Evolutionary conservation across 2,113 vertebrate species (phyloP).

Genomic region (Salvator merianae): DNA sequence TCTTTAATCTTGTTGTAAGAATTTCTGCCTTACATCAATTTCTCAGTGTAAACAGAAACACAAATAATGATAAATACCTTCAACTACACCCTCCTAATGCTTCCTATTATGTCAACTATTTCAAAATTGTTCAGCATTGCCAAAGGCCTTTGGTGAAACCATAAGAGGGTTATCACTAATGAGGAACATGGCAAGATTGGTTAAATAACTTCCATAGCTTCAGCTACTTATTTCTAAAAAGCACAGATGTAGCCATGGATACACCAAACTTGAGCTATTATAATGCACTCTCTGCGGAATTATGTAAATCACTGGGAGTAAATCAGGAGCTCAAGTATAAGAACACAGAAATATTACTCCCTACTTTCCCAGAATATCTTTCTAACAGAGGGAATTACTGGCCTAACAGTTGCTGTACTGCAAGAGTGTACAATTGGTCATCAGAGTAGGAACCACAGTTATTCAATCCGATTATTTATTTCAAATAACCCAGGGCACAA

Average conservation of each 20-base stretch:
- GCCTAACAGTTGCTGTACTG: background rate
- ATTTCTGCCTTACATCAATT: background rate
- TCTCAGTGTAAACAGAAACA: background rate
- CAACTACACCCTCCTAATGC: background rate
- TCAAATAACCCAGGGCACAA: too few species aligned
- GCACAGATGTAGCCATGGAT: background rate
- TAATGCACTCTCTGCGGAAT: background rate
- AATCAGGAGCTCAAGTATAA: background rate
- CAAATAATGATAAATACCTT: background rate
- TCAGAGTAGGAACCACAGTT: too few species aligned
- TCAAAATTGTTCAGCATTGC: background rate
- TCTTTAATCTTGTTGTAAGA: too few species aligned
- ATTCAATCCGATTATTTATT: too few species aligned
- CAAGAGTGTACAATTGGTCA: too few species aligned
- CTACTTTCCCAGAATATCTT: background rate
- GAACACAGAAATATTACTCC: background rate
- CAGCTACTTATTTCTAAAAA: background rate
- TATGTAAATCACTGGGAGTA: background rate
- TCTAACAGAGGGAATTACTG: background rate
- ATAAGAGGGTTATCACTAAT: background rate
- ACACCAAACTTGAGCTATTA: background rate
- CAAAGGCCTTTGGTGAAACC: background rate
- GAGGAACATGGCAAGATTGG: background rate
- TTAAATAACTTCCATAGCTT: background rate
- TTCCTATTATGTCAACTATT: background rate